Percentiles rank a stretch among this genome's conserved stretches.
Conservation (phyloP, 2,113 vertebrate genomes). For the Ameiurus melas region DNA sequence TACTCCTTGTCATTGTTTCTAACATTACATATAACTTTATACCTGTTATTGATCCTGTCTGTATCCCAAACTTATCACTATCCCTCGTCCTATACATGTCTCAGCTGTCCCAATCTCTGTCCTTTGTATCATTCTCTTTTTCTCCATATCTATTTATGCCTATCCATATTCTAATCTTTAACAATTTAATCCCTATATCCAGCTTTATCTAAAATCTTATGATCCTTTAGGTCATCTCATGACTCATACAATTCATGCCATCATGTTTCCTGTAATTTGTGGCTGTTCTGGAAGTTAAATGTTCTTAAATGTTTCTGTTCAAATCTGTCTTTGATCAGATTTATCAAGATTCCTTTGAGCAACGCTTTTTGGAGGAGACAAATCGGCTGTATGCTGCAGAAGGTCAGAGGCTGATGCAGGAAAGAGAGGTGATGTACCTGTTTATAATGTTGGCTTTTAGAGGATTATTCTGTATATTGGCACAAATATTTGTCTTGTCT, state of each 20-base stretch:
- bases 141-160: neutral
- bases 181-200: neutral
- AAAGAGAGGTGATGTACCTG: slow-evolving; percentile 86
- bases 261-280: neutral
- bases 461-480: too few species aligned
- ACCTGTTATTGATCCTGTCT: neutral
- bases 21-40: neutral
- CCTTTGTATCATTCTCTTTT: neutral
- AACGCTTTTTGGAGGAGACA: slow-evolving; percentile 96
- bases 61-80: neutral
- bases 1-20: neutral
- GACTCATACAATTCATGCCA: neutral
- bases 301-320: neutral
- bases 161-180: neutral
- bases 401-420: slow-evolving; percentile 98
- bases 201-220: neutral
- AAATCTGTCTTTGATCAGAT: slow-evolving; percentile 73
- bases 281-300: neutral
- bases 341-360: slow-evolving; percentile 98
- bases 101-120: neutral
- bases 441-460: neutral
- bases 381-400: slow-evolving; percentile 95
- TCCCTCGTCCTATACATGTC: neutral
- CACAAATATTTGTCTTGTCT: neutral
- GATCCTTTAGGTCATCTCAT: neutral